Conservation (phyloP, 2,797 vertebrate genomes). For the Arctocebus calabarensis region DNA sequence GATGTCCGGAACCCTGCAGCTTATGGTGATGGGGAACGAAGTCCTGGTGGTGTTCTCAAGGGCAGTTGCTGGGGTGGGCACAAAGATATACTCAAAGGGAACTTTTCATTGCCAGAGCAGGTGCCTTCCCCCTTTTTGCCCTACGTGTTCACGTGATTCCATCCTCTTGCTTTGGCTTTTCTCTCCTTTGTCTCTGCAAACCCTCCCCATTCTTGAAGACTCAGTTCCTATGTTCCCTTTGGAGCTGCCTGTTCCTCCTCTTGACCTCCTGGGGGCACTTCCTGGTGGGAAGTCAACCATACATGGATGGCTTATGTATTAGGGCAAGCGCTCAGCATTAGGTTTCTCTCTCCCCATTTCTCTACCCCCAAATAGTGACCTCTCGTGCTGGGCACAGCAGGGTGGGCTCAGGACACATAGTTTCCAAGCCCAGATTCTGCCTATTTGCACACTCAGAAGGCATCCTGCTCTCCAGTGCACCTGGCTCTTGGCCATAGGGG, state of each 20-base stretch:
- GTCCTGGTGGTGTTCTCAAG: neutral
- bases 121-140: neutral
- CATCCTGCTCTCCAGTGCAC: conserved; percentile 9
- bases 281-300: neutral
- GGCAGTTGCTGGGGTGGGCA: neutral
- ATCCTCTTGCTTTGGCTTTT: neutral
- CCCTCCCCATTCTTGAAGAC: neutral
- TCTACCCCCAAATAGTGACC: neutral
- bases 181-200: conserved; percentile 22
- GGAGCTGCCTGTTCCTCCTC: neutral
- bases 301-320: neutral
- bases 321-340: neutral
- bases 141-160: neutral
- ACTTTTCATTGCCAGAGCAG: neutral
- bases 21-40: neutral
- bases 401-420: neutral
- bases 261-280: neutral
- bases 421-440: conserved; percentile 40
- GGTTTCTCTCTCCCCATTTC: neutral
- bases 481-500: conserved; percentile 31
- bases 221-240: neutral
- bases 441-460: neutral
- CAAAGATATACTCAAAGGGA: neutral
- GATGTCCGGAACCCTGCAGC: neutral
- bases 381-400: neutral